A percentile compares a stretch with the other conserved stretches of the same genome.
phyloP scores from a whole-genome alignment of 2,888 invertebrate species.

The Drosophila pseudotakahashii region DNA sequence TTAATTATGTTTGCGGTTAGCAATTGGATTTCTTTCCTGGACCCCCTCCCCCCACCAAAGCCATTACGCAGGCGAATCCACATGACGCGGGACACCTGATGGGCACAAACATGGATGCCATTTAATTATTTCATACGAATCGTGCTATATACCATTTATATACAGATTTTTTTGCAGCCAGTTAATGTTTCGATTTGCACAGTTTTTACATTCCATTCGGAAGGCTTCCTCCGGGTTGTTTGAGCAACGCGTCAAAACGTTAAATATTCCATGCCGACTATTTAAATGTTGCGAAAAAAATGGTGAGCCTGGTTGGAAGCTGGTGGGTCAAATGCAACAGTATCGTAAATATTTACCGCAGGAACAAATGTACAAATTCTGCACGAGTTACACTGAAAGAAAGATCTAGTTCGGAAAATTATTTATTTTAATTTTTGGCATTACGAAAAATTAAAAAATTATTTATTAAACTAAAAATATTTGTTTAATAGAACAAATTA shows the following conservation, averaged over 20 bases:
- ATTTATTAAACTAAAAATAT: too few relatives aligned
- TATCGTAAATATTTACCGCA: conserved; percentile 62
- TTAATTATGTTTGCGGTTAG: conserved; percentile 79
- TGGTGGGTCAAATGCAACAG: conserved; percentile 22
- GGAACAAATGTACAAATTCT: conserved; percentile 15
- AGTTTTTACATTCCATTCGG: not conserved
- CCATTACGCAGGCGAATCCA: not conserved
- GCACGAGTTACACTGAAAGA: not conserved
- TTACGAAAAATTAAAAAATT: too few relatives aligned
- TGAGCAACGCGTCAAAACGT: conserved; percentile 49
- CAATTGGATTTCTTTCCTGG: conserved; percentile 66
- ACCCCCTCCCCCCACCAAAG: conserved; percentile 17
- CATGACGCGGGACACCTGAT: conserved; percentile 29
- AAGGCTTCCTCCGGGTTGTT: conserved; percentile 17
- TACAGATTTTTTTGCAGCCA: not conserved
- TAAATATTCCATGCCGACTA: conserved; percentile 56
- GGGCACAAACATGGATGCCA: conserved; percentile 32
- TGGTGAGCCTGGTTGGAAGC: not conserved
- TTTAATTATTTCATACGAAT: conserved; percentile 49
- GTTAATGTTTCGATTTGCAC: conserved; percentile 39
- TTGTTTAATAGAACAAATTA: too few relatives aligned
- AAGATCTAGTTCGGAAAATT: not conserved
- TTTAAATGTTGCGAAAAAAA: conserved; percentile 45
- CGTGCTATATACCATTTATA: not conserved
- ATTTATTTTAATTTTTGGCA: too few relatives aligned